Conservation (phyloP, 2,888 invertebrate genomes). For the Drosophila flavopinicola region DNA sequence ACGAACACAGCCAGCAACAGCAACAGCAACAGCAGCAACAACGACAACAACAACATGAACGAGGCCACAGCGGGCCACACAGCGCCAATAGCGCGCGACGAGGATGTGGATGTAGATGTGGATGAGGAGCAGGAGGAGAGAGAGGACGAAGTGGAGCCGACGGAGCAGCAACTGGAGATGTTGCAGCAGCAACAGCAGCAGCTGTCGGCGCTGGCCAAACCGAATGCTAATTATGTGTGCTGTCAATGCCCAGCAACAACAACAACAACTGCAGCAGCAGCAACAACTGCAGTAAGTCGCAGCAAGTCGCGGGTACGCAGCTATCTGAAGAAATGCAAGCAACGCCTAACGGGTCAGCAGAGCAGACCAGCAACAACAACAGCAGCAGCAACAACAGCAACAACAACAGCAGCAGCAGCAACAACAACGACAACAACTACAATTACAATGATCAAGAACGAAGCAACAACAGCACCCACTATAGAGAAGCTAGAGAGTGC, state of each 20-base stretch:
- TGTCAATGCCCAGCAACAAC: conserved; percentile 64
- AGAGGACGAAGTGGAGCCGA: conserved; percentile 22
- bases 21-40: conserved; percentile 25
- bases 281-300: conserved; percentile 62
- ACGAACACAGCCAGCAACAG: conserved; percentile 34
- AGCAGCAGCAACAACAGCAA: conserved; percentile 24
- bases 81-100: conserved; percentile 80
- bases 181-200: conserved; percentile 41
- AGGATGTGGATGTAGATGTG: conserved; percentile 58
- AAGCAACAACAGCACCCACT: conserved; percentile 35
- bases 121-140: conserved; percentile 28
- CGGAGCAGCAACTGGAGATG: conserved; percentile 29
- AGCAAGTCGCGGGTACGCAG: conserved; percentile 84
- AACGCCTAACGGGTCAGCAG: conserved; percentile 83
- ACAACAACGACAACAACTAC: conserved; percentile 36
- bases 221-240: conserved; percentile 76
- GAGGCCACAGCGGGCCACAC: conserved; percentile 56
- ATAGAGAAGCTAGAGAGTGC: conserved; percentile 34
- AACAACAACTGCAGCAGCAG: conserved; percentile 20
- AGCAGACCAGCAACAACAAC: conserved; percentile 55
- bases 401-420: conserved; percentile 25
- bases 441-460: conserved; percentile 51
- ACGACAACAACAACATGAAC: conserved; percentile 41
- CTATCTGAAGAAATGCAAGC: conserved; percentile 84
- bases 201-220: conserved; percentile 42